Conservation (phyloP, 1,140 invertebrate species). For the Belonocnema kinseyi region DNA sequence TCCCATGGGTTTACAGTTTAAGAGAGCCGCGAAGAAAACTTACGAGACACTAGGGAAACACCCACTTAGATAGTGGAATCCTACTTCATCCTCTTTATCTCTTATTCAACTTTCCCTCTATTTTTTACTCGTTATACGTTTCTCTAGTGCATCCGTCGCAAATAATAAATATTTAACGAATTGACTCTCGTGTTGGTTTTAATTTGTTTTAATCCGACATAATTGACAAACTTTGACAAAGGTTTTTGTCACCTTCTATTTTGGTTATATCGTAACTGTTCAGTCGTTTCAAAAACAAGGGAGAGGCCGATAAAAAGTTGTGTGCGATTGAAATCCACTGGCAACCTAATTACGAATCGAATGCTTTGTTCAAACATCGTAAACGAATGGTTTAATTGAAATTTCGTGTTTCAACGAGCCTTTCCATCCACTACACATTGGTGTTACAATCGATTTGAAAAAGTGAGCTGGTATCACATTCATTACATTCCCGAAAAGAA, state of each 20-base stretch:
- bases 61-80: constrained; percentile 61
- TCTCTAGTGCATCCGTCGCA: not conserved
- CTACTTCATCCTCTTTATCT: constrained; percentile 31
- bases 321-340: not conserved
- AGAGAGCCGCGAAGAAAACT: constrained; percentile 53
- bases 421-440: not conserved
- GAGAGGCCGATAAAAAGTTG: not conserved
- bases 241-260: not conserved
- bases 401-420: constrained; percentile 45
- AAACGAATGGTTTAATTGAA: constrained; percentile 50
- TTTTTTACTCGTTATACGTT: not conserved
- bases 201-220: not conserved
- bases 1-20: constrained; percentile 38
- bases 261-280: not conserved
- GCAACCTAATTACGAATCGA: not conserved
- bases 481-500: constrained; percentile 22
- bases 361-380: constrained; percentile 38
- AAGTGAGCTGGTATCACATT: constrained; percentile 7
- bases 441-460: constrained; percentile 32
- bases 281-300: not conserved
- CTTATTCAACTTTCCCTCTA: constrained; percentile 11
- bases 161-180: not conserved
- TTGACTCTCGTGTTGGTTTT: not conserved
- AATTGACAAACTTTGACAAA: not conserved
- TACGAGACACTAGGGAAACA: constrained; percentile 60